Evolutionary conservation across 2,797 vertebrate genomes (phyloP).

Genomic region (Paedocypris micromegethes): DNA sequence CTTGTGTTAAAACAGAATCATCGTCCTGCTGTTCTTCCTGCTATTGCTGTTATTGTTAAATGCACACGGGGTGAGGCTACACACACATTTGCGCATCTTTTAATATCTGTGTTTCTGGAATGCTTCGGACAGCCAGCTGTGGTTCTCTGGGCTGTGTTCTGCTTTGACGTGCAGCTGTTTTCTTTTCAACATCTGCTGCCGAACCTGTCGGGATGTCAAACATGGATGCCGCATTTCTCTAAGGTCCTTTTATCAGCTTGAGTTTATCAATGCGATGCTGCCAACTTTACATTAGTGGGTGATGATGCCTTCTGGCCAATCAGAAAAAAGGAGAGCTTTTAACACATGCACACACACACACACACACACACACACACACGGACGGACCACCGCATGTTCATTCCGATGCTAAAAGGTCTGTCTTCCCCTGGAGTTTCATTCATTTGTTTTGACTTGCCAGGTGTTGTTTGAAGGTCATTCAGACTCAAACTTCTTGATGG

Average conservation of each 20-base stretch:
- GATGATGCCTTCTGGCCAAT: no score
- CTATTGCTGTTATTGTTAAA: no score
- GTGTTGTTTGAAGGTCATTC: constrained; percentile 28
- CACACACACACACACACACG: no score
- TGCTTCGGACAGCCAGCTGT: background rate
- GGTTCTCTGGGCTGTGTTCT: constrained; percentile 12
- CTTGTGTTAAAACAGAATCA: no score
- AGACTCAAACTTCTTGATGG: constrained; percentile 22
- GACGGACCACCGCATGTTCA: no score
- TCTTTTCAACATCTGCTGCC: constrained; percentile 41
- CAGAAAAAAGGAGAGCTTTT: no score
- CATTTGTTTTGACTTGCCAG: background rate
- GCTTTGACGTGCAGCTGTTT: constrained; percentile 38
- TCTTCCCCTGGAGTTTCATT: background rate
- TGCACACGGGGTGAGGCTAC: background rate
- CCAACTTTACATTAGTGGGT: background rate
- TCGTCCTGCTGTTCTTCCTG: no score
- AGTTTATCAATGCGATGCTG: background rate
- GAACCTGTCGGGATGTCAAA: constrained; percentile 19
- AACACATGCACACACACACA: no score
- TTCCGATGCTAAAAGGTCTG: no score
- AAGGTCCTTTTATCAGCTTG: background rate
- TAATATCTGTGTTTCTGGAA: constrained; percentile 12
- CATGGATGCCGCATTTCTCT: constrained; percentile 19
- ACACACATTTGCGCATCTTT: constrained; percentile 6